Percentiles rank a stretch among this genome's conserved stretches.
These are phyloP conservation scores for Anguilla obscura DNA, from an alignment of 2,797 vertebrate genomes.

Conservation along the genomic window DNA sequence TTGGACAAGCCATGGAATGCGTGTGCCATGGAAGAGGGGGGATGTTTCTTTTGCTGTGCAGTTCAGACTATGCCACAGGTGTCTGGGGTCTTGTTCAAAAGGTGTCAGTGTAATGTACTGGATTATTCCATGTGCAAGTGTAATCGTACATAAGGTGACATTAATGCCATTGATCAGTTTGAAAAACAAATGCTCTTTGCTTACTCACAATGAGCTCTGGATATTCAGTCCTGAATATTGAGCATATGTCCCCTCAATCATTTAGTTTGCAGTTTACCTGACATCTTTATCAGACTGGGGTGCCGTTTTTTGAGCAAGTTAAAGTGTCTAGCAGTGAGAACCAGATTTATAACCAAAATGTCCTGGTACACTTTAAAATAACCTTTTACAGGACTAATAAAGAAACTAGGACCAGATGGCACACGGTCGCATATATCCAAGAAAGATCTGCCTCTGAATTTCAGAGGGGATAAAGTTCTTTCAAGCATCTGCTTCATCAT, in stretches of 20 bases:
- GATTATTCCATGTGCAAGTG: not conserved
- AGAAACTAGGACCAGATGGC: not conserved
- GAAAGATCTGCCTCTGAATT: not conserved
- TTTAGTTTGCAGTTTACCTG: not conserved
- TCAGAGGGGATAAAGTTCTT: not conserved
- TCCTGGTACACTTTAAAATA: not conserved
- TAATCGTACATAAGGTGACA: not conserved
- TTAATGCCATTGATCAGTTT: not conserved
- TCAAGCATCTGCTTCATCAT: not conserved
- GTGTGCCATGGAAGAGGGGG: not conserved
- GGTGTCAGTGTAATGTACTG: not conserved
- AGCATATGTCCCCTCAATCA: not conserved
- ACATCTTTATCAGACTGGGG: not conserved
- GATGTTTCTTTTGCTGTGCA: not conserved
- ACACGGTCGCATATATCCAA: not conserved
- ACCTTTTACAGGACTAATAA: not conserved
- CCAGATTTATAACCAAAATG: not conserved
- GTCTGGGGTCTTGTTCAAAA: not conserved
- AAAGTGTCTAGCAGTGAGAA: not conserved
- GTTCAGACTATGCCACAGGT: not conserved
- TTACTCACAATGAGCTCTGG: not conserved
- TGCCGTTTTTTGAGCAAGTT: not conserved
- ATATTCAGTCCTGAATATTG: not conserved
- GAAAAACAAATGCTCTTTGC: constrained; percentile 6
- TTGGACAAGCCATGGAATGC: constrained; percentile 16